Evolutionary conservation across 2,113 vertebrate species (phyloP), one percentile per base, ranked within the genome.

Genomic region (Etia nguti): DNA sequence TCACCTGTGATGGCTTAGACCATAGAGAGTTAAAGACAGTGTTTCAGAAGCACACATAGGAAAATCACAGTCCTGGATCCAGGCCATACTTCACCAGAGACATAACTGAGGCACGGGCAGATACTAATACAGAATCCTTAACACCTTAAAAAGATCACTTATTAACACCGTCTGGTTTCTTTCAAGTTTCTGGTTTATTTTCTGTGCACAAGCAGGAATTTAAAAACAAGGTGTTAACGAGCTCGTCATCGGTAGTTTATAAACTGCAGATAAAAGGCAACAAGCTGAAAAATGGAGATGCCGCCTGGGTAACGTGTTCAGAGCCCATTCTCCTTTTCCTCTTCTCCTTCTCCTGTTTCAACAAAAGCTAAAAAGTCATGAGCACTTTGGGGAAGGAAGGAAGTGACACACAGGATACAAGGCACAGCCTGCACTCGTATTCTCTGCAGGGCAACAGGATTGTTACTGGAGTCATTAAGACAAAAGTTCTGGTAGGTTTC

Each of bases 331-430:
- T 86, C 55, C 59, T 77, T 88, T 84, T 68, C 68, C 43, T 20
- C 68, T 36, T 84, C 60, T 82, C 62, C 48, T 89, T 52, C 65
- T 70, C 75, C 82, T 41, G 55, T 79, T 59, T 85, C 75, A 81
- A 83, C 81, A 92, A 59, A 88, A 89, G 77, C 46, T 50, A 10
- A 46, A 81, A 83, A 84, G 57, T 34, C 77, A 43, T 8, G 48
- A 84, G 60, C 16, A 2, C 80, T 86, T 86, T 82, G 83, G 82
- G 65, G 83, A 77, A 92, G 93, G 91, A 92, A 93, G 93, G 93
- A 94, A 91, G 85, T 77, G 80, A 86, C 82, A 62, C 36, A 34
- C 91, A 93, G 92, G 92, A 90, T 88, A 79, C 57, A 20, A 73
- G 80, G 55, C 88, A 9, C 29, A 86, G 82, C 65, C 68, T 79